Base-by-base conservation (phyloP, 2,888 invertebrate species). In the Drosophila seclusa region DNA sequence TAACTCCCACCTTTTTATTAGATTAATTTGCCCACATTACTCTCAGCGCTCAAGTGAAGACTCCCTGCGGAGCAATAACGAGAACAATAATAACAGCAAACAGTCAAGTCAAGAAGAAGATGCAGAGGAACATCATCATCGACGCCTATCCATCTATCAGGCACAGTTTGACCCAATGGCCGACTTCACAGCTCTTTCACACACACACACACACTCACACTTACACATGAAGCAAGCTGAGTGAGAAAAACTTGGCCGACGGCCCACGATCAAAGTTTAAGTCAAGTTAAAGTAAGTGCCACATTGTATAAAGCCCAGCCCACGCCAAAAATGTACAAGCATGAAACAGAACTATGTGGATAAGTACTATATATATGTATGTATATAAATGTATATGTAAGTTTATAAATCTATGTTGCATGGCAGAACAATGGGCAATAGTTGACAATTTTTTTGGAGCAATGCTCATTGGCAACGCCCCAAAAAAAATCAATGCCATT, bases 111-210 rank as follows among this genome's bases (percentile, higher is more conserved):
- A 64, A 71, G 53, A 18, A 31, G 13, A 32, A 68, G 65, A 13
- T 11, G 27, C 5, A 31, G 64, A 52, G 61, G 55, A 73, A 67
- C 83, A 79, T 71, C 80, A 79, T 74, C 82, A 79, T 84, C 83
- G 87, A 76, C 84, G 76, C 84, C 89, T 77, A 69, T 64, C 71
- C 81, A 89, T 86, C 85, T 89, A 87, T 89, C 87, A 84, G 80
- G 78, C 57, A 82, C 76, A 82, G 76, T 85, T 87, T 87, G 86
- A 87, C 86, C 86, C 77, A 87, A 76, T 87, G 90, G 90, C 86
- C 90, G 90, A 87, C 90, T 87, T 89, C 86, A 85, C 83, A 89
- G 83, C 83, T 87, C 76, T 84, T 87, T 73, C 77, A 78, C 62
- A 77, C 72, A 71, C 50, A 66, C 58, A 21, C 34, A 42, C 52